These are phyloP conservation scores for Paedocypris sp. DNA, from an alignment of 2,113 vertebrate genomes.

Conservation along the genomic window DNA sequence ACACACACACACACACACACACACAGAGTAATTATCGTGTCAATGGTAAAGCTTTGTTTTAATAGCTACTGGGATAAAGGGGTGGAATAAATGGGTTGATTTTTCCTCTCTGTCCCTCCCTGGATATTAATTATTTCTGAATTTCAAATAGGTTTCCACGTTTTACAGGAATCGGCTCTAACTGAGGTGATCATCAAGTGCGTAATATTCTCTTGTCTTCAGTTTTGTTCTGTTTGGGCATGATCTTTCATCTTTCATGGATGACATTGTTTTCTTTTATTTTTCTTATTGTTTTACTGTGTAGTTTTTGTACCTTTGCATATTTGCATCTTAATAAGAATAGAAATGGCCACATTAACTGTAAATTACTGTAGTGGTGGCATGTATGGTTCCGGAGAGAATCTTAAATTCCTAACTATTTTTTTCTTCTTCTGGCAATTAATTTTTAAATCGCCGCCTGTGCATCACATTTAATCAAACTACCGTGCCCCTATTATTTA, in stretches of 20 bases:
- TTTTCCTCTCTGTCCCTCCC: constrained; percentile 49
- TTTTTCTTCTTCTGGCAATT: too few species aligned
- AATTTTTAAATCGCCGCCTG: constrained; percentile 55
- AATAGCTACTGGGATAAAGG: constrained; percentile 34
- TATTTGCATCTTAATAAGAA: constrained; percentile 84
- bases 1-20: constrained; percentile 39
- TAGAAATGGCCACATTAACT: too few species aligned
- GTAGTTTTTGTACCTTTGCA: constrained; percentile 78
- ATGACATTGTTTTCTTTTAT: background rate
- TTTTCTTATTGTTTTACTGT: constrained; percentile 42
- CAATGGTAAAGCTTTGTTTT: constrained; percentile 38
- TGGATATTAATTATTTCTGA: constrained; percentile 59
- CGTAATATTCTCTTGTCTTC: too few species aligned
- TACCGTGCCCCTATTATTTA: constrained; percentile 8
- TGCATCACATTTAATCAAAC: background rate
- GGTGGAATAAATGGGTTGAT: constrained; percentile 45
- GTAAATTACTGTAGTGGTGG: too few species aligned
- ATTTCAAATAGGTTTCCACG: constrained; percentile 68
- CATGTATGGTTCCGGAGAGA: too few species aligned
- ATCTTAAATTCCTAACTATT: too few species aligned
- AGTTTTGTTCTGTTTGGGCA: constrained; percentile 19
- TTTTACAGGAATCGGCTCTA: constrained; percentile 24
- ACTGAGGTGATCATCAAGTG: constrained; percentile 6
- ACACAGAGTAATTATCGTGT: constrained; percentile 55
- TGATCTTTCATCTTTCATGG: too few species aligned